Evolutionary conservation across 92 coral and sea anemone species (phyloP), one percentile per base, ranked within the genome.

Genomic region (Zoanthus sociatus): DNA sequence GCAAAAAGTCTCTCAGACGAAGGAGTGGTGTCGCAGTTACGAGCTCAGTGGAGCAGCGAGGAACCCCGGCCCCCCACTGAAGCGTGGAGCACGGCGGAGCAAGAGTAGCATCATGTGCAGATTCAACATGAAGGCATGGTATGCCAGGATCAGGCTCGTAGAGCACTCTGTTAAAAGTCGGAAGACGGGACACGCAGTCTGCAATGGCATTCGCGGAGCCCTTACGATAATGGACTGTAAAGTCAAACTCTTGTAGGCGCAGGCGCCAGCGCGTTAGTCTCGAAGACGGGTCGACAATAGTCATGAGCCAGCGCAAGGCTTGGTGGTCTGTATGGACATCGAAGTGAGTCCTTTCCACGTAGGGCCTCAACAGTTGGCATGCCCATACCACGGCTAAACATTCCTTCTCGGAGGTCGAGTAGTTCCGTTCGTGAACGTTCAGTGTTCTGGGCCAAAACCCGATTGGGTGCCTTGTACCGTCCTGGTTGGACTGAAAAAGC

Each of bases 241-340:
- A 69, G 74, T 69, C 74, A 44, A 69, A 69, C 74, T 69, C 74
- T 5, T 9, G 11, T 21, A 69, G 74, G 37, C 74, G 74, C 11
- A 69, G 33, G 33, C 74, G 3, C 74, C 74, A 69, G 18, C 74
- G 74, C 5, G 37, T 13, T 69, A 69, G 30, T 3, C 74, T 3
- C 5, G 37, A 33, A 3, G 37, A 18, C 12, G 74, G 37, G 4
- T 30, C 74, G 11, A 9, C 32, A 3, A 69, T 3, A 5, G 18
- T 21, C 6, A 69, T 2, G 7, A 69, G 30, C 74, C 74, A 30
- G 37, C 33, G 4, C 5, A 69, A 13, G 9, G 74, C 31, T 9
- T 17, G 9, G 4, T 69, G 74, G 13, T 30, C 74, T 1, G 74
- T 17, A 7, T 20, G 74, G 6, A 69, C 33, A 1, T 6, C 13